Evolutionary conservation across 2,797 vertebrate species (phyloP).

Genomic region (Amniataba percoides): DNA sequence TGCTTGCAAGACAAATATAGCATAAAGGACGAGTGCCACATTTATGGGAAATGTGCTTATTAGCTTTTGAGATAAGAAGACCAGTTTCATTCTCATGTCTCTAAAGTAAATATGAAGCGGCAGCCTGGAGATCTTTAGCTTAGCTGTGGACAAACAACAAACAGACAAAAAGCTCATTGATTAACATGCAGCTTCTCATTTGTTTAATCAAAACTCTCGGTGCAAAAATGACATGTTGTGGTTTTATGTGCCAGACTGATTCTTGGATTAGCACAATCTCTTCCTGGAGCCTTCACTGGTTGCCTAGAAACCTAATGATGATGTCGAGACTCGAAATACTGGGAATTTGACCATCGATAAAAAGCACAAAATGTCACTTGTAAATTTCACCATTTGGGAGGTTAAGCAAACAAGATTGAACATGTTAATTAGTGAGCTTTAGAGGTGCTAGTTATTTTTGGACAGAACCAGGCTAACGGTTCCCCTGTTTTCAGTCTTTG

Average conservation of each 20-base stretch:
- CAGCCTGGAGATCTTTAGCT: neutral
- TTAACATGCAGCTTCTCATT: no score
- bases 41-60: neutral
- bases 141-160: neutral
- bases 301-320: neutral
- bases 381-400: no score
- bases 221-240: neutral
- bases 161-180: no score
- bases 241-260: neutral
- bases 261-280: neutral
- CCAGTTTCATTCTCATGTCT: neutral
- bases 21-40: neutral
- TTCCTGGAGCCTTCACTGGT: neutral
- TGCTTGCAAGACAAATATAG: conserved; percentile 2
- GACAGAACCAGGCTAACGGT: neutral
- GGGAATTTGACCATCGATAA: neutral
- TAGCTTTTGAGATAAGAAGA: neutral
- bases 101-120: neutral
- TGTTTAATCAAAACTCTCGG: neutral
- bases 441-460: neutral
- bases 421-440: neutral
- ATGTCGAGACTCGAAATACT: neutral
- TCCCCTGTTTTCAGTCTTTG: neutral
- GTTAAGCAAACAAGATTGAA: neutral
- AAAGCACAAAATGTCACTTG: neutral